A percentile compares a stretch with the other conserved stretches of the same genome.
These are phyloP conservation scores for Anhinga rufa DNA, from an alignment of 2,113 vertebrate species.

Conservation along the genomic window DNA sequence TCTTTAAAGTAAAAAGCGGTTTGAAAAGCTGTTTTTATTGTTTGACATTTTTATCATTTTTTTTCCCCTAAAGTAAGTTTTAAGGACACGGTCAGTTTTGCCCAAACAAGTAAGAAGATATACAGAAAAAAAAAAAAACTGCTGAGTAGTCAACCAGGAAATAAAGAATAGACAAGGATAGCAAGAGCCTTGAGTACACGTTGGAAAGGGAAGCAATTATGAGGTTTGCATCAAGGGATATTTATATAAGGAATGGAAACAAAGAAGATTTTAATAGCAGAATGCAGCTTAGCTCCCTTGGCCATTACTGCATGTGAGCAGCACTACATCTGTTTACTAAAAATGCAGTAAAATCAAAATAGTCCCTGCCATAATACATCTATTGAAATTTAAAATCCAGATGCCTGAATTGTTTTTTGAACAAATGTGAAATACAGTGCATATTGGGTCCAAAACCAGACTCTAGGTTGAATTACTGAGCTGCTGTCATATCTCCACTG, in stretches of 20 bases:
- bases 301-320: not conserved
- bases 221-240: not conserved
- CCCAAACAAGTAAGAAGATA: not conserved
- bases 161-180: not conserved
- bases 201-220: not conserved
- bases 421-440: not conserved
- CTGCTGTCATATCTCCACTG: not conserved
- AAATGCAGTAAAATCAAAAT: not conserved
- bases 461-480: not conserved
- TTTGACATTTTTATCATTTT: not conserved
- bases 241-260: not conserved
- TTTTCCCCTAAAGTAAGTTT: not conserved
- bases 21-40: not conserved
- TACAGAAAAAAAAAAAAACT: not conserved
- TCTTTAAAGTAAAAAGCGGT: not conserved
- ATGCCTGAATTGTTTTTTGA: rapidly evolving
- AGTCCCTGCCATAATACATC: not conserved
- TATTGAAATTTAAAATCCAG: not conserved
- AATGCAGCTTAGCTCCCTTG: not conserved
- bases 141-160: not conserved
- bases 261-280: not conserved
- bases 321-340: not conserved
- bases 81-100: not conserved
- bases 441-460: not conserved
- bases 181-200: not conserved